These are phyloP conservation scores for Myanophis thanlyinensis DNA, from an alignment of 2,113 vertebrate genomes.

Conservation along the genomic window DNA sequence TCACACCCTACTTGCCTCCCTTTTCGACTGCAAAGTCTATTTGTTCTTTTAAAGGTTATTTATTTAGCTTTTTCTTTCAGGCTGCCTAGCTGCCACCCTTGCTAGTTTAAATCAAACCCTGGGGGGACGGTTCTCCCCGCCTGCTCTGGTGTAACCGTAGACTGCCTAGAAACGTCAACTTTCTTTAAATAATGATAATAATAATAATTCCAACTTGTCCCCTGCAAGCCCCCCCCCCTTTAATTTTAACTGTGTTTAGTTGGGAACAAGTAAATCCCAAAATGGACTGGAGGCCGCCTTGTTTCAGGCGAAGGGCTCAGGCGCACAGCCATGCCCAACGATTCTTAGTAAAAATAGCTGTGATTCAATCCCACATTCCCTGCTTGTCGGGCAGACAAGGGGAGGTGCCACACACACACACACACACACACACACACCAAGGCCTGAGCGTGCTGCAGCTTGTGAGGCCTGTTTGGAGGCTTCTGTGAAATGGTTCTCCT, in stretches of 20 bases:
- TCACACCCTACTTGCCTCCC: too few relatives aligned
- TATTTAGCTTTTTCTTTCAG: not conserved
- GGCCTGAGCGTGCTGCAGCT: not conserved
- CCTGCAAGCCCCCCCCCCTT: not conserved
- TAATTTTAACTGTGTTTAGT: not conserved
- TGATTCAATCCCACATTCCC: not conserved
- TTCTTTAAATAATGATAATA: not conserved
- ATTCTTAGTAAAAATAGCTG: not conserved
- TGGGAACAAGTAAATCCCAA: not conserved
- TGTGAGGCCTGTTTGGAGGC: not conserved
- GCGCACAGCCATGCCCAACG: not conserved
- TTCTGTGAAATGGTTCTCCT: not conserved
- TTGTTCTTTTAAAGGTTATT: not conserved
- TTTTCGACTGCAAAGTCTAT: not conserved
- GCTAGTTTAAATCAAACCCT: not conserved
- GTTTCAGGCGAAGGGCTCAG: not conserved
- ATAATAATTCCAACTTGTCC: not conserved
- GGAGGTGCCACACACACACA: not conserved
- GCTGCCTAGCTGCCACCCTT: not conserved
- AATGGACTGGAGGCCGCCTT: not conserved
- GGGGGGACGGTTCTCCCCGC: not conserved
- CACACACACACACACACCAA: not conserved
- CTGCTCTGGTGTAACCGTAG: not conserved
- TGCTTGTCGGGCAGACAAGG: not conserved
- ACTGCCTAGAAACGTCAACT: not conserved